Evolutionary conservation across 2,797 vertebrate species (phyloP), one percentile per base, ranked within the genome.

Genomic region (Corythornis leucogaster): DNA sequence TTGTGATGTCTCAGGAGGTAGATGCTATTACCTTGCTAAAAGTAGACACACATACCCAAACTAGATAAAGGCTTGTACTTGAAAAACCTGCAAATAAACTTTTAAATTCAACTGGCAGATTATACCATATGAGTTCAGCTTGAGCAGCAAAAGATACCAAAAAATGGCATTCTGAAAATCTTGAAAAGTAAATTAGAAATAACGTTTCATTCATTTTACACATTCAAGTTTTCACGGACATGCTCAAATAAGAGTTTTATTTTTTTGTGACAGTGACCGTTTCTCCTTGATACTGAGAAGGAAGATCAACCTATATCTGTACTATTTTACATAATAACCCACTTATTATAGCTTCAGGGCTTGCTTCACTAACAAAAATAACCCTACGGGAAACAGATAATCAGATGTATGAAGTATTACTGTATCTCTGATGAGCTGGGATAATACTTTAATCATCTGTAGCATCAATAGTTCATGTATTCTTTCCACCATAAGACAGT

Each of bases 351-450:
- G 64, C 18, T 77, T 38, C 70, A 71, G 31, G 33, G 33, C 33
- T 93, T 85, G 45, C n/a, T 82, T 76, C 55, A 46, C 55, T 75
- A 69, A 81, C 43, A 57, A 88, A 93, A 90, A 92, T 48, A 93
- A 90, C 46, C 48, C 40, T 77, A 59, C 61, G 54, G 26, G 45
- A 89, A 80, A 86, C 50, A 86, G 1, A 18, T 40, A 50, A 85
- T 76, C 86, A 75, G 55, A 82, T 33, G 31, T 46, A 25, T 59
- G 68, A 82, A 67, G 33, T 46, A 80, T 40, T 54, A 42, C 46
- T 20, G 48, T 42, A 87, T 61, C 17, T 75, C 89, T 82, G 64
- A 88, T 84, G 58, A 92, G 64, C 75, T 89, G 46, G 33, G 48
- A 62, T 40, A 55, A 51, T 38, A 9, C 53, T 58, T 67, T 43